A percentile compares a stretch with the other conserved stretches of the same genome.
These are phyloP conservation scores for Todiramphus saurophagus DNA, from an alignment of 2,113 vertebrate species.

Conservation along the genomic window DNA sequence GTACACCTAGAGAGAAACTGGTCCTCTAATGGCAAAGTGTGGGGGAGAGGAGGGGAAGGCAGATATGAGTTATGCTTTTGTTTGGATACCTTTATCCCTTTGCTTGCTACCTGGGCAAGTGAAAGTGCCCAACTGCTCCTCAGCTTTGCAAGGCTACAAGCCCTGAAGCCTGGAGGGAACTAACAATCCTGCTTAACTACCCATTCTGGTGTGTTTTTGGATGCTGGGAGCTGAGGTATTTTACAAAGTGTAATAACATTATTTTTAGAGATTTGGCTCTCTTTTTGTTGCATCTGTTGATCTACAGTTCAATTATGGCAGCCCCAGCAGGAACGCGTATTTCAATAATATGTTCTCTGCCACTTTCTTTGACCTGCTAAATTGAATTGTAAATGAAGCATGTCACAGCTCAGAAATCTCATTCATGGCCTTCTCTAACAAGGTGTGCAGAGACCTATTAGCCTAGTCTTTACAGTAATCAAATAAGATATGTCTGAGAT, in stretches of 20 bases:
- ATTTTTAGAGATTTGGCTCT: neutral
- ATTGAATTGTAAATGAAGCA: conserved; percentile 42
- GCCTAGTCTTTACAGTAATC: neutral
- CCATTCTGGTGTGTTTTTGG: neutral
- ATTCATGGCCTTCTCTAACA: conserved; percentile 23
- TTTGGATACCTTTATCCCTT: neutral
- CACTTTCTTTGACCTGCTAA: conserved; percentile 34
- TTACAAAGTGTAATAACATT: neutral
- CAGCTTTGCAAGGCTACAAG: neutral
- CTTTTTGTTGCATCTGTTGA: neutral
- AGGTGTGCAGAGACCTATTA: neutral
- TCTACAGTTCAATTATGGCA: neutral
- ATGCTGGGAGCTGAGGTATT: neutral
- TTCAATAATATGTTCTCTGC: conserved; percentile 17
- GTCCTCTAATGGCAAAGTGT: neutral
- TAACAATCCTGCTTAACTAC: neutral
- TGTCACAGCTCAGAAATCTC: conserved; percentile 18
- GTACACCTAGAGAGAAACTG: neutral
- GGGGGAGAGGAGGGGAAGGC: neutral
- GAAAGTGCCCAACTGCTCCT: neutral
- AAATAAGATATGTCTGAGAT: neutral
- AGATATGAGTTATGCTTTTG: neutral
- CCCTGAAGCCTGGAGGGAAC: neutral
- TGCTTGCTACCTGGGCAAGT: neutral
- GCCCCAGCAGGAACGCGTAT: neutral